Evolutionary conservation across 1,140 invertebrate genomes (phyloP), one percentile per base, ranked within the genome.

Genomic region (Camponotus floridanus): DNA sequence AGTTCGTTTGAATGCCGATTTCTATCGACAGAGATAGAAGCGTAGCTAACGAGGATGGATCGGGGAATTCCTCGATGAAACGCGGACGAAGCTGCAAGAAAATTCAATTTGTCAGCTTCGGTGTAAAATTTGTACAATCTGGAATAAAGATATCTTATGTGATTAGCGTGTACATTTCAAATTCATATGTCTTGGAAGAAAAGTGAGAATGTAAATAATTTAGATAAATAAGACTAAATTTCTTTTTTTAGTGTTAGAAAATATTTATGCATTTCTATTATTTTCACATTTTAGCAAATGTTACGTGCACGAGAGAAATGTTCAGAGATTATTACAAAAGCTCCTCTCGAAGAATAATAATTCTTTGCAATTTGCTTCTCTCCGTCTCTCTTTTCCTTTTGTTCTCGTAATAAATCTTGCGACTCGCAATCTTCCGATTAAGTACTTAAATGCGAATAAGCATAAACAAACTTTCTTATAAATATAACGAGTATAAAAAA

Each of bases 1-100:
- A 78, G 59, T 78, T 78, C 76, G 61, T 78, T 78, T 78, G 76
- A 26, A 78, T 65, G 42, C 42, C 61, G 76, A 78, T 78, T 78
- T 31, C 42, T 26, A 65, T 65, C 18, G 64, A 36, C 64, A 36
- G 39, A 39, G 59, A 64, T 62, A 76, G 74, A 62, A 33, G 74
- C 59, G 39, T 36, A 64, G 59, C 59, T 78, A 78, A 78, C 76
- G 61, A 78, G 59, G 42, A 21, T 42, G 15, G 39, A n/a, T 76
- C 76, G 26, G 0, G 59, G 64, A 18, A 78, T 5, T 45, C 0
- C 59, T 39, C 5, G 11, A 45, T 33, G 57, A 42, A 21, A 18
- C 11, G 39, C 59, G 39, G 18, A 42, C 33, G 51, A 13, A 33
- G 59, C 39, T 45, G 45, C 48, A 7, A 65, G 61, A 62, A 78